Conservation (phyloP, 2,888 invertebrate species). For the Coremacera marginata region DNA sequence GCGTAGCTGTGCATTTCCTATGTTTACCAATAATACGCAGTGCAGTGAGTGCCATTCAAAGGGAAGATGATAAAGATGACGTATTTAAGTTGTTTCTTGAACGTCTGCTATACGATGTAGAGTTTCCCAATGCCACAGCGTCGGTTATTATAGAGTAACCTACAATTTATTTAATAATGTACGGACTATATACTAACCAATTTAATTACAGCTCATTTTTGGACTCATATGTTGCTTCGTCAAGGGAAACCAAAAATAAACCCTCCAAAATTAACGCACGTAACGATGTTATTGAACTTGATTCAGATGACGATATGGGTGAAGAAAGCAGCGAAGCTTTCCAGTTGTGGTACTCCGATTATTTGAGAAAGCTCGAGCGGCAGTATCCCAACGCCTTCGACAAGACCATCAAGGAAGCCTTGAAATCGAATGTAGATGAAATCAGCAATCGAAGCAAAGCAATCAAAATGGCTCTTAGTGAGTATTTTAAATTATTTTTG, state of each 20-base stretch:
- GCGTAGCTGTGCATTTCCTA: conserved; percentile 73
- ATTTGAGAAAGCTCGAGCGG: conserved; percentile 75
- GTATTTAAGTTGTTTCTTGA: conserved; percentile 73
- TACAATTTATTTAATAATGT: not conserved
- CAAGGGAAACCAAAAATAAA: not conserved
- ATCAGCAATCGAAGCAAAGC: conserved; percentile 62
- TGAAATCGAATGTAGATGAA: conserved; percentile 57
- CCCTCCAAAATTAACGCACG: not conserved
- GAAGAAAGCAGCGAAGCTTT: conserved; percentile 26
- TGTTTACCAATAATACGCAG: conserved; percentile 72
- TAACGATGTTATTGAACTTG: conserved; percentile 64
- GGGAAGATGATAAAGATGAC: conserved; percentile 69
- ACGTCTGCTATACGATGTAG: conserved; percentile 74
- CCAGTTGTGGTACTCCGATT: conserved; percentile 71
- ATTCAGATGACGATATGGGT: conserved; percentile 59
- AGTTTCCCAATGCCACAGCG: conserved; percentile 72
- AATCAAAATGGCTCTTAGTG: conserved; percentile 67
- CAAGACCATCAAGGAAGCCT: conserved; percentile 74
- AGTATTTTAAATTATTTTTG: conserved; percentile 24
- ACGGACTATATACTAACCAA: conserved; percentile 5
- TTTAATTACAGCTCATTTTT: conserved; percentile 70
- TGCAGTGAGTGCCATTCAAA: conserved; percentile 71
- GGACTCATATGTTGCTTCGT: conserved; percentile 60
- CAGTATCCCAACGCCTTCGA: conserved; percentile 82
- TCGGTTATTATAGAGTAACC: conserved; percentile 73